Percentiles rank a stretch among this genome's conserved stretches.
Conservation (phyloP, 2,113 vertebrate species). For the Carettochelys insculpta region DNA sequence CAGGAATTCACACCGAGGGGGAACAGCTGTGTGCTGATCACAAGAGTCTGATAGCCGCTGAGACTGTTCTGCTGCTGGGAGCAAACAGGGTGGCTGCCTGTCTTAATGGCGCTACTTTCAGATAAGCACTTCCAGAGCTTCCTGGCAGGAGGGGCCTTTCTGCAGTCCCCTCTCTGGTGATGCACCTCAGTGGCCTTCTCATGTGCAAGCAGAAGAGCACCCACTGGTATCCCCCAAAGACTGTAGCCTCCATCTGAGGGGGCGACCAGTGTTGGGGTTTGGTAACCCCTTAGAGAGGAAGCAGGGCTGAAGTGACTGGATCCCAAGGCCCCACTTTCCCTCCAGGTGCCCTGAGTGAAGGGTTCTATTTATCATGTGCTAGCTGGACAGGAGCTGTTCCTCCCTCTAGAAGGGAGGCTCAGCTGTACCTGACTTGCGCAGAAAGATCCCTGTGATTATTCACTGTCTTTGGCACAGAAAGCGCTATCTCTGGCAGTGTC, state of each 20-base stretch:
- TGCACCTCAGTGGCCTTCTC: not conserved
- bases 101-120: not conserved
- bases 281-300: not conserved
- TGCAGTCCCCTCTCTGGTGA: not conserved
- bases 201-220: not conserved
- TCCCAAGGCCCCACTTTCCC: not conserved
- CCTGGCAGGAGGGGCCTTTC: not conserved
- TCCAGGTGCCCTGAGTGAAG: not conserved
- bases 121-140: not conserved
- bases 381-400: not conserved
- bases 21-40: not conserved
- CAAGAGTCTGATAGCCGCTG: not conserved
- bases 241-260: not conserved
- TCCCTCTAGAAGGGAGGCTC: not conserved
- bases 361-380: not conserved
- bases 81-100: too few species aligned
- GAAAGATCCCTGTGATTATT: not conserved
- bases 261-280: not conserved
- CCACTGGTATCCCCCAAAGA: not conserved
- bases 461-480: not conserved
- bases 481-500: not conserved
- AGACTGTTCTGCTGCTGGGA: not conserved
- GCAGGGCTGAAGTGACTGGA: not conserved
- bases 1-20: not conserved
- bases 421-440: not conserved